Conservation (phyloP, 2,888 invertebrate species). For the Yponomeuta sedellus region DNA sequence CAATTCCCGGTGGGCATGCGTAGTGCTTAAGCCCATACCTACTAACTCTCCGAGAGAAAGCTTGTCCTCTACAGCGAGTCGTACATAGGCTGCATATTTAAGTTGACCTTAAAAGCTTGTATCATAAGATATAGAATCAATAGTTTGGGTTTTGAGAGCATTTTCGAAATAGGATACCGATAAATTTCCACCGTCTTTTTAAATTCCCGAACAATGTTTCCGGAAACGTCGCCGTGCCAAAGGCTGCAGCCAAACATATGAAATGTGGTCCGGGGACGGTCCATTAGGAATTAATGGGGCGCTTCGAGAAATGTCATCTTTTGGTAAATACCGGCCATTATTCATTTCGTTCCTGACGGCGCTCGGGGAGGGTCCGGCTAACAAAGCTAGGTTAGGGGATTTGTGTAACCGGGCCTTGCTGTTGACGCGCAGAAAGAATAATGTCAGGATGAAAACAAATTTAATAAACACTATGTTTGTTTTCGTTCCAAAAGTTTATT, state of each 20-base stretch:
- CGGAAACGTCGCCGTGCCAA: constrained; percentile 65
- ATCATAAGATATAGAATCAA: too few relatives aligned
- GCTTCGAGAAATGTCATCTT: constrained; percentile 72
- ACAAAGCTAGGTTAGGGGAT: neutral
- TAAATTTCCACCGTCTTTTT: neutral
- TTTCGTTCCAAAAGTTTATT: too few relatives aligned
- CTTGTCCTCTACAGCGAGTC: too few relatives aligned
- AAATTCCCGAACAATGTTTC: neutral
- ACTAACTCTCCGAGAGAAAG: too few relatives aligned
- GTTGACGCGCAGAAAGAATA: neutral
- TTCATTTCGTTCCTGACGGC: constrained; percentile 38
- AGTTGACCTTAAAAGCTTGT: too few relatives aligned
- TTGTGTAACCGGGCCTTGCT: neutral
- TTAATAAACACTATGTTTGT: too few relatives aligned
- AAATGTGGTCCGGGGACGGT: constrained; percentile 58
- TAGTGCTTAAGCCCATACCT: too few relatives aligned
- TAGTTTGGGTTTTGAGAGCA: neutral
- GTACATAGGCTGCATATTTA: too few relatives aligned
- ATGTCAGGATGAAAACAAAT: neutral
- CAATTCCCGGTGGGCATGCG: too few relatives aligned
- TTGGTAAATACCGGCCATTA: constrained; percentile 64
- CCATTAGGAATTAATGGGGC: constrained; percentile 74
- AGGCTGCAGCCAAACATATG: constrained; percentile 62
- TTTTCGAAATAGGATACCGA: neutral
- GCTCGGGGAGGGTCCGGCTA: neutral